Conservation (phyloP, 2,888 invertebrate genomes). For the Callimorpha dominula region DNA sequence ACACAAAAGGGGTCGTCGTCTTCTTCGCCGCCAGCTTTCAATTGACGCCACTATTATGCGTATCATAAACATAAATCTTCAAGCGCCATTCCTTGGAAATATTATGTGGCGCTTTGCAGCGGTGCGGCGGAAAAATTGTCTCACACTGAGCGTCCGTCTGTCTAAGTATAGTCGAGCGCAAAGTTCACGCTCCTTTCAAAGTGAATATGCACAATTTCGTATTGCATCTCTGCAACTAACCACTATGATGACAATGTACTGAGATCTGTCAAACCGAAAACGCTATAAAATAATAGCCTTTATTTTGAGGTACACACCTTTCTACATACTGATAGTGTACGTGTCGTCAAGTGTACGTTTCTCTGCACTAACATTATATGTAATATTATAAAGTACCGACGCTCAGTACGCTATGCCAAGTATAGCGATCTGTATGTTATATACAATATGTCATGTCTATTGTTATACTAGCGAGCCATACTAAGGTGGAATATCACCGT, state of each 20-base stretch:
- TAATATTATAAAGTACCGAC: constrained; percentile 57
- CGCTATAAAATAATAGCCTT: constrained; percentile 47
- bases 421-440: constrained; percentile 60
- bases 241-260: constrained; percentile 1
- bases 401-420: constrained; percentile 47
- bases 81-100: constrained; percentile 61
- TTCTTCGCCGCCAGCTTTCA: constrained; percentile 59
- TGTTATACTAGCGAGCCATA: constrained; percentile 51
- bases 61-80: constrained; percentile 71
- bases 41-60: constrained; percentile 68
- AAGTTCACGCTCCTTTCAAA: constrained; percentile 41
- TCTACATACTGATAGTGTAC: constrained; percentile 55
- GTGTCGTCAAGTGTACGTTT: constrained; percentile 59
- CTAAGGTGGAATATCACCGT: constrained; percentile 48
- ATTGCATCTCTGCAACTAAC: constrained; percentile 29
- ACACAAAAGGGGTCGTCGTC: constrained; percentile 59
- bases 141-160: constrained; percentile 44
- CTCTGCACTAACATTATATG: constrained; percentile 59
- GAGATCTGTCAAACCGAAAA: constrained; percentile 25
- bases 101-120: constrained; percentile 60
- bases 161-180: constrained; percentile 37
- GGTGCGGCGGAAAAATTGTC: constrained; percentile 58
- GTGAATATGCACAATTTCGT: constrained; percentile 37
- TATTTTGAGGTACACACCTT: constrained; percentile 55
- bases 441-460: constrained; percentile 57